Percentiles rank a stretch among this genome's conserved stretches.
Conservation (phyloP, 1,140 invertebrate genomes). For the Aporrectodea caliginosa region DNA sequence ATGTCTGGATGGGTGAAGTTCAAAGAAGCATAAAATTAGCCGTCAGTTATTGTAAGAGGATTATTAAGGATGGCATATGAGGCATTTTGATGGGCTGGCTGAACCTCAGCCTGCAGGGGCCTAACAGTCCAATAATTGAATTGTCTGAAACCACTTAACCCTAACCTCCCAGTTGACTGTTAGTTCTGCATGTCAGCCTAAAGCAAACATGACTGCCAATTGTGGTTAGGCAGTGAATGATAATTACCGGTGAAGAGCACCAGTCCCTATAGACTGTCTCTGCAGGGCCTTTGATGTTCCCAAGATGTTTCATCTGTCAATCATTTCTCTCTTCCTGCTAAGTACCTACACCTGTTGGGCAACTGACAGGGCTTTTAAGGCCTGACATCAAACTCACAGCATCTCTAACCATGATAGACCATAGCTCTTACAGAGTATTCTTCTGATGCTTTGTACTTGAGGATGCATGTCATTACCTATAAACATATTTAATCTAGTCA, state of each 20-base stretch:
- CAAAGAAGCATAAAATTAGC: no score
- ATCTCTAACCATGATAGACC: no score
- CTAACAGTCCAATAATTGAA: not conserved
- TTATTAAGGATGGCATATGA: no score
- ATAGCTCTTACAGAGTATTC: no score
- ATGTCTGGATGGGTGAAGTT: no score
- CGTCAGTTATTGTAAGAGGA: no score
- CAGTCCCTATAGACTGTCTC: no score
- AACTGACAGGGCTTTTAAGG: no score
- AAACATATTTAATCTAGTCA: no score
- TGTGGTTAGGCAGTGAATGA: not conserved
- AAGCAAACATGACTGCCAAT: not conserved
- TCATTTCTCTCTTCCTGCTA: not conserved
- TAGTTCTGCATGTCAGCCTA: not conserved
- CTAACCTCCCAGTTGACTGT: not conserved
- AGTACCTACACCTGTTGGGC: not conserved
- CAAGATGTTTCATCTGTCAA: not conserved
- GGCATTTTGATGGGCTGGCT: not conserved
- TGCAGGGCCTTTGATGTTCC: not conserved
- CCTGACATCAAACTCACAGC: no score
- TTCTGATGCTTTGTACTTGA: no score
- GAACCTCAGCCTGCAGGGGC: not conserved
- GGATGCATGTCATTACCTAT: no score
- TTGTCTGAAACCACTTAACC: not conserved
- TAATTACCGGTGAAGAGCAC: not conserved